Percentiles rank a stretch among this genome's conserved stretches.
Conservation (phyloP, 2,888 invertebrate species). For the Lampropteryx suffumata region DNA sequence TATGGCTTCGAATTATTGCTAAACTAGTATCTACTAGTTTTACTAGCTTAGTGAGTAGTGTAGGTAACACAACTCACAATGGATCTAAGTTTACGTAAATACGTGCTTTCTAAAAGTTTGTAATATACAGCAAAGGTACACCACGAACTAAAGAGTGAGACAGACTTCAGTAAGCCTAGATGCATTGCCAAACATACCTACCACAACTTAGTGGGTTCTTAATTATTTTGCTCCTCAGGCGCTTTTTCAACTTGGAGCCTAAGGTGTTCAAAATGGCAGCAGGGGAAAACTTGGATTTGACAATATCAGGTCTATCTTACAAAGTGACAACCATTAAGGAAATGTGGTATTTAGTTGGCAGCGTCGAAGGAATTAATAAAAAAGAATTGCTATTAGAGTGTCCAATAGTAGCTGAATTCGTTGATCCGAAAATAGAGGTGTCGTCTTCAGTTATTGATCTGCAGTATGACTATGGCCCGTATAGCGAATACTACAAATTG, state of each 20-base stretch:
- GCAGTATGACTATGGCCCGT: constrained; percentile 73
- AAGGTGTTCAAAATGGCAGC: constrained; percentile 68
- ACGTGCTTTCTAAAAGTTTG: too few relatives aligned
- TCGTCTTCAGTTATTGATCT: constrained; percentile 75
- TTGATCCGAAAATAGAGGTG: constrained; percentile 81
- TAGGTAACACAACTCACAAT: too few relatives aligned
- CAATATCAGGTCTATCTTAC: constrained; percentile 61
- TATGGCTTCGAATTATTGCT: too few relatives aligned
- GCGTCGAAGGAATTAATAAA: constrained; percentile 78
- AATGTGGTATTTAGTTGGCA: constrained; percentile 82
- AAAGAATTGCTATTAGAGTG: constrained; percentile 78
- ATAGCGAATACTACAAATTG: constrained; percentile 68
- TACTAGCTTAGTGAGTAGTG: too few relatives aligned
- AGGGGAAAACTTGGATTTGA: constrained; percentile 65
- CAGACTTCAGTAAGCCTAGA: too few relatives aligned
- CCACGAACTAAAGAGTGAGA: too few relatives aligned
- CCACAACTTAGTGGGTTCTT: too few relatives aligned
- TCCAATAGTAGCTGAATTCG: constrained; percentile 79
- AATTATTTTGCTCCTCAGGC: constrained; percentile 48
- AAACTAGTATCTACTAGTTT: too few relatives aligned
- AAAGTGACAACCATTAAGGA: constrained; percentile 74
- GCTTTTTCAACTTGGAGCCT: constrained; percentile 74
- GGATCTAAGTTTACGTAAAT: too few relatives aligned
- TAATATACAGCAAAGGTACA: too few relatives aligned
- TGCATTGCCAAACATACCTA: too few relatives aligned